A percentile compares a stretch with the other conserved stretches of the same genome.
Conservation (phyloP, 2,797 vertebrate genomes). For the Anguilla obscura region DNA sequence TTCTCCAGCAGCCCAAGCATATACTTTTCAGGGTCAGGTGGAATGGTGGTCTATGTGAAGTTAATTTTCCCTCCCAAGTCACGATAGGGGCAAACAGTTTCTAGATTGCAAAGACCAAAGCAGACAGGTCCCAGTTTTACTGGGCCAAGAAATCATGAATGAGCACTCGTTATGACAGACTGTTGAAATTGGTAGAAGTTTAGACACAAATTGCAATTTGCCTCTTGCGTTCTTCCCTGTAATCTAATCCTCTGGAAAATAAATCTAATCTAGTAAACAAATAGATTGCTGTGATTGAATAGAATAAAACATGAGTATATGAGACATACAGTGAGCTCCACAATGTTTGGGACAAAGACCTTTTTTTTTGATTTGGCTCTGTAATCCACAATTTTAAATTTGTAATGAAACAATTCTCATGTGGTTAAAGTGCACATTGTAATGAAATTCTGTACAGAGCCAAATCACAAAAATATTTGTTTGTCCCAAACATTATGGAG, state of each 20-base stretch:
- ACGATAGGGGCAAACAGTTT: neutral
- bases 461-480: too few species aligned
- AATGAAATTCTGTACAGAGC: too few species aligned
- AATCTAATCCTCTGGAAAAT: too few species aligned
- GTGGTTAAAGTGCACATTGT: too few species aligned
- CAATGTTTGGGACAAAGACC: too few species aligned
- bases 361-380: too few species aligned
- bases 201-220: neutral
- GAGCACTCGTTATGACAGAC: neutral
- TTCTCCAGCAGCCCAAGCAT: too few species aligned
- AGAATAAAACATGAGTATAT: neutral
- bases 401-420: too few species aligned
- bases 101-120: neutral
- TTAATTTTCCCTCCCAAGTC: neutral
- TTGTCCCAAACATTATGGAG: too few species aligned
- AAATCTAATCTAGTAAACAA: neutral
- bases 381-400: too few species aligned
- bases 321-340: neutral
- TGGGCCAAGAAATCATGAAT: neutral
- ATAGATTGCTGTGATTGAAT: neutral
- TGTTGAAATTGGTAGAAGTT: neutral
- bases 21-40: neutral
- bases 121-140: neutral
- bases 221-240: too few species aligned
- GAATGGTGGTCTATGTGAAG: neutral